Evolutionary conservation across 2,113 vertebrate genomes (phyloP), one percentile per base, ranked within the genome.

Genomic region (Sylvia atricapilla): DNA sequence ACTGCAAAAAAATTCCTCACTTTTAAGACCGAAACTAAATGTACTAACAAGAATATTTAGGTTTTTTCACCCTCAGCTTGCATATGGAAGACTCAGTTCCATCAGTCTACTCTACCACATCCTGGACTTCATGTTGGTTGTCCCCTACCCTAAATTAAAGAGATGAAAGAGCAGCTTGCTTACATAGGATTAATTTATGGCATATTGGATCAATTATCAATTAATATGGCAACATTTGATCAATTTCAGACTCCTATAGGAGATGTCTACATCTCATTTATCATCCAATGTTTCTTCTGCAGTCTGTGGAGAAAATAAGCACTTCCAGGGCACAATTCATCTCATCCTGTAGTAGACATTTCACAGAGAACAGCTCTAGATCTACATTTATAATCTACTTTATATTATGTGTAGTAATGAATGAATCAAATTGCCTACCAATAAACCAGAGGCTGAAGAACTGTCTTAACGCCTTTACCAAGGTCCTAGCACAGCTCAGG

Each of bases 361-460:
- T 63, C 64, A 56, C 19, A 72, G 49, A 56, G 24, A 58, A 7
- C 41, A 90, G 31, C 30, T 73, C 23, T 63, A 72, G 55, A 72
- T 30, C 30, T 35, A 30, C 15, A 50, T 84, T 63, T 75, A n/a
- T n/a, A 58, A 58, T 58, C 55, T 58, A n/a, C 14, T 24, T 59
- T 35, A 24, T 35, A 24, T 8, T 59, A 13, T 33, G 23, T 27
- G 25, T 8, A 62, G 33, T 27, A 50, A 59, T 39, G 44, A 86
- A 77, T 15, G 33, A 79, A 43, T 20, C 27, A 68, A 31, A 4
- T 35, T 12, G 15, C 3, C 27, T 44, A 11, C 17, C 25, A 24
- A 37, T 35, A 86, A 83, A 25, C 1, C 0, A 25, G 30, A 10
- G 2, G 0, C 4, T 35, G 25, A 5, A 10, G 14, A 94, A 13